These are phyloP conservation scores for Pseudococcus jackbeardsleyi DNA, from an alignment of 2,888 invertebrate genomes.

Conservation along the genomic window DNA sequence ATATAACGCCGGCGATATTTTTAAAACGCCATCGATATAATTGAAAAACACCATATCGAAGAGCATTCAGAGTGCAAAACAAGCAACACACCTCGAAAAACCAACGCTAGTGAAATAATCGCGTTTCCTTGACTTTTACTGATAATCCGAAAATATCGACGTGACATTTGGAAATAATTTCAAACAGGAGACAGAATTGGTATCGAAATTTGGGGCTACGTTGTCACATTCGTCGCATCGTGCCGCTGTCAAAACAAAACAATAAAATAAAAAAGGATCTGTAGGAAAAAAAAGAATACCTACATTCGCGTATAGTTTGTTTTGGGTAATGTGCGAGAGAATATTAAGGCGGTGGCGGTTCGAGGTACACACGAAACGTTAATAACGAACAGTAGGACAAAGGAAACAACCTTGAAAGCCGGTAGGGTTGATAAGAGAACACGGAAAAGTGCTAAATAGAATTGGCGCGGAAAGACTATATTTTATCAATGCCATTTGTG, in stretches of 20 bases:
- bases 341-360: neutral
- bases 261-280: neutral
- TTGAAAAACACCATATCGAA: neutral
- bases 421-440: constrained; percentile 51
- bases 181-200: neutral
- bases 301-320: neutral
- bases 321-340: constrained; percentile 18
- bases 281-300: neutral
- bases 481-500: constrained; percentile 54
- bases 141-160: constrained; percentile 48
- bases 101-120: neutral
- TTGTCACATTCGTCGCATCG: neutral
- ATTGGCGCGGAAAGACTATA: constrained; percentile 54
- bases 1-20: neutral
- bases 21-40: neutral
- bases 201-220: neutral
- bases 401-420: constrained; percentile 58
- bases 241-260: neutral
- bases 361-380: neutral
- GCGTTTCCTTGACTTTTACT: constrained; percentile 43
- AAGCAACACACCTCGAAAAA: neutral
- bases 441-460: constrained; percentile 57
- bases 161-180: constrained; percentile 51
- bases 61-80: neutral
- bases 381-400: constrained; percentile 52